Conservation (phyloP, 2,113 vertebrate genomes). For the Engystomops pustulosus region DNA sequence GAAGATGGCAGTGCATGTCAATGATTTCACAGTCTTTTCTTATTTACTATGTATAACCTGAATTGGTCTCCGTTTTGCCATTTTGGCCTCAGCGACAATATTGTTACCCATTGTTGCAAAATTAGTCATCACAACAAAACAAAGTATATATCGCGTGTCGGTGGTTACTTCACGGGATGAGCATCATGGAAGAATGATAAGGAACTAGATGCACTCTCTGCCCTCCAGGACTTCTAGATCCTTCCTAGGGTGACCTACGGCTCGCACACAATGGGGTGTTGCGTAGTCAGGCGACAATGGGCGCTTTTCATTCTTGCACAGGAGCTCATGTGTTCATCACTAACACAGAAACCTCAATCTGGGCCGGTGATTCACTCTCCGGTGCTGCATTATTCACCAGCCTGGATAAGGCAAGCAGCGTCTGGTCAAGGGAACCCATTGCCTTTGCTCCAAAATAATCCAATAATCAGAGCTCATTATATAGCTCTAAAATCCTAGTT, state of each 20-base stretch:
- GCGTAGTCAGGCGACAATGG: conserved; percentile 20
- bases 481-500: no score
- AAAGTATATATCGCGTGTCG: no score
- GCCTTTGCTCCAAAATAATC: no score
- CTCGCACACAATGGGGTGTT: background rate
- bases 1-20: no score
- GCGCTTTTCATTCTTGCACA: conserved; percentile 26
- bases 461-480: no score
- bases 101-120: no score
- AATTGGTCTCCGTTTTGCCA: no score
- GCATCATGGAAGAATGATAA: background rate
- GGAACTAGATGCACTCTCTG: background rate
- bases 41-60: no score
- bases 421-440: background rate
- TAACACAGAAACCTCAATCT: conserved; percentile 41
- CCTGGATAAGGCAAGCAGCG: background rate
- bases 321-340: background rate
- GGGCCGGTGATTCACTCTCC: background rate
- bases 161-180: no score
- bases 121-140: no score
- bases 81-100: no score
- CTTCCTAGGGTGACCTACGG: conserved; percentile 14
- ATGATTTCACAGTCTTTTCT: no score
- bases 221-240: background rate
- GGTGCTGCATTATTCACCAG: conserved; percentile 10